phyloP scores from a whole-genome alignment of 2,797 vertebrate genomes.

The Argya squamiceps region DNA sequence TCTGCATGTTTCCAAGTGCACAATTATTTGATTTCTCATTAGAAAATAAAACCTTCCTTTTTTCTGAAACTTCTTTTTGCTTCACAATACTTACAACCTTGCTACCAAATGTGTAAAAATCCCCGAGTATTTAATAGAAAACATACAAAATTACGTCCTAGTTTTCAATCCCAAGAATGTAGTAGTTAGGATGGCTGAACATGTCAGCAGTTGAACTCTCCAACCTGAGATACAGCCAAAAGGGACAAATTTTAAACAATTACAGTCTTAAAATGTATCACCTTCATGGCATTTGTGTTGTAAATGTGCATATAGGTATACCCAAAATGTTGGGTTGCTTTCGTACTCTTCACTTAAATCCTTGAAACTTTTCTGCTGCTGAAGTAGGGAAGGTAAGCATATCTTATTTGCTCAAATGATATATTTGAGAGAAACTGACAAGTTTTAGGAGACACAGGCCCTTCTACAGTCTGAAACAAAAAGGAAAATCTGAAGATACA shows the following conservation, averaged over 20 bases:
- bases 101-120: background rate
- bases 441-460: background rate
- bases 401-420: background rate
- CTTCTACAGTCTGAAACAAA: background rate
- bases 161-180: background rate
- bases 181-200: background rate
- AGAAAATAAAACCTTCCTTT: background rate
- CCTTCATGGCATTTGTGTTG: background rate
- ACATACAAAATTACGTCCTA: fast-evolving
- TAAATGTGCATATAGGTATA: background rate
- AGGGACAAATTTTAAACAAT: background rate
- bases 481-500: background rate
- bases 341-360: background rate
- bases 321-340: background rate
- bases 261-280: background rate
- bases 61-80: background rate
- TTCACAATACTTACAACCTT: background rate
- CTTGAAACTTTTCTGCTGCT: background rate
- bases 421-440: background rate
- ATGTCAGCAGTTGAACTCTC: background rate
- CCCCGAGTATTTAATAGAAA: background rate
- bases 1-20: background rate
- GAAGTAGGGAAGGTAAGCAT: background rate
- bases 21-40: background rate
- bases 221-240: background rate